Evolutionary conservation across 2,888 invertebrate genomes (phyloP), one percentile per base, ranked within the genome.

Genomic region (Pammene fasciana): DNA sequence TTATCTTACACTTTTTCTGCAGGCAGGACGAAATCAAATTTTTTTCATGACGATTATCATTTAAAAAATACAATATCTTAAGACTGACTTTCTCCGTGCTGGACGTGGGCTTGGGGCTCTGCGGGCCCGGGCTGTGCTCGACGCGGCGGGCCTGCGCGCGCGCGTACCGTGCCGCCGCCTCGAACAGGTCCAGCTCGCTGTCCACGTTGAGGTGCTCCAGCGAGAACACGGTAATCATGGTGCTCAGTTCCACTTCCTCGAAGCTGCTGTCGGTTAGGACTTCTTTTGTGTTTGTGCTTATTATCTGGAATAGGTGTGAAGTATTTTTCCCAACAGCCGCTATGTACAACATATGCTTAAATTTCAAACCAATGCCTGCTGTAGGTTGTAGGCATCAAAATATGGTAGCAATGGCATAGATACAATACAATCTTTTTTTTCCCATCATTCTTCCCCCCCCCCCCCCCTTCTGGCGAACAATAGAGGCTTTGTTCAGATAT

Each of bases 141-240:
- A 75, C 74, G 68, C 89, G 80, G 74, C 87, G 89, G 11, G 88
- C 87, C 14, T 87, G 84, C 0, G 87, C 89, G 71, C 89, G 89
- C 0, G 89, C 84, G 50, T 91, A 91, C 77, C 95, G 93, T n/a
- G 94, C 93, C 0, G 96, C 89, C 0, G 96, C 97, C 72, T 94
- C 94, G 83, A 97, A 97, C 48, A 97, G 85, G 75, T 96, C 96
- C 79, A 96, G 82, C 83, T 97, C 97, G 0, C 96, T 96, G 75
- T 94, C 94, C 38, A 97, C 94, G 75, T 95, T 95, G 34, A 97
- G 87, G 65, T 95, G 94, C 55, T 96, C 95, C 74, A 96, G 94
- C 38, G 96, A 96, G 67, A 97, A 94, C 54, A 97, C 94, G 0
- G 95, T 95, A 70, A 96, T 92, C 43, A 97, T 88, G 0, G 97